phyloP scores from a whole-genome alignment of 2,113 vertebrate species.

The Scophthalmus maximus region DNA sequence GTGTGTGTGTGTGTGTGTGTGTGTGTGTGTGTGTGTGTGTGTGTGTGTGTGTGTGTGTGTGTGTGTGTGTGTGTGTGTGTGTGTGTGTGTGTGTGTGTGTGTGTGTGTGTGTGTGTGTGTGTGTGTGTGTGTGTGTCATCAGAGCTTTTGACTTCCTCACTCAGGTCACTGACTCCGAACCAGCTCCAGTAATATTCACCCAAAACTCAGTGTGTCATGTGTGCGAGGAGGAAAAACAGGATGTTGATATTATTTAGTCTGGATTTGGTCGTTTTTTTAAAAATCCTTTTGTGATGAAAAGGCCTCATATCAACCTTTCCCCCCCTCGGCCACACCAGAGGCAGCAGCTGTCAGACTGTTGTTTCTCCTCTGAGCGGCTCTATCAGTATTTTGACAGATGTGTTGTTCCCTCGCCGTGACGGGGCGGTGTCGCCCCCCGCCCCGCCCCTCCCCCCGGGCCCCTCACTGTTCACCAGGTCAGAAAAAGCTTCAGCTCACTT shows the following conservation, averaged over 20 bases:
- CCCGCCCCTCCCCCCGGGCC: too few species aligned
- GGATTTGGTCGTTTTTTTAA: too few species aligned
- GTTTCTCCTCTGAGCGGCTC: conserved; percentile 41
- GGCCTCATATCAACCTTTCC: background rate
- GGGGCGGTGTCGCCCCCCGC: too few species aligned
- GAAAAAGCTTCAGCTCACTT: background rate
- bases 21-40: conserved; percentile 35
- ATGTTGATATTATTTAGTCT: background rate
- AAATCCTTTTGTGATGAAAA: too few species aligned
- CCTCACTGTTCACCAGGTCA: conserved; percentile 27
- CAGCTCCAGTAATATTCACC: conserved; percentile 5
- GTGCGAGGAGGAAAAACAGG: background rate
- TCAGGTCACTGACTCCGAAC: background rate
- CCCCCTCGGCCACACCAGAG: conserved; percentile 37
- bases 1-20: conserved; percentile 15
- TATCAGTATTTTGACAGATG: conserved; percentile 74
- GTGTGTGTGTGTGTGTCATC: conserved; percentile 4
- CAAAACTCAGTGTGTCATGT: too few species aligned
- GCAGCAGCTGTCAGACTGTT: conserved; percentile 59
- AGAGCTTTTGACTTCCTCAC: too few species aligned
- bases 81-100: conserved; percentile 15
- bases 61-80: conserved; percentile 32
- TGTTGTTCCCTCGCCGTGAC: conserved; percentile 47
- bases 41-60: conserved; percentile 8
- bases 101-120: conserved; percentile 34